These are phyloP conservation scores for Halichoeres trimaculatus DNA, from an alignment of 2,113 vertebrate genomes.

Conservation along the genomic window DNA sequence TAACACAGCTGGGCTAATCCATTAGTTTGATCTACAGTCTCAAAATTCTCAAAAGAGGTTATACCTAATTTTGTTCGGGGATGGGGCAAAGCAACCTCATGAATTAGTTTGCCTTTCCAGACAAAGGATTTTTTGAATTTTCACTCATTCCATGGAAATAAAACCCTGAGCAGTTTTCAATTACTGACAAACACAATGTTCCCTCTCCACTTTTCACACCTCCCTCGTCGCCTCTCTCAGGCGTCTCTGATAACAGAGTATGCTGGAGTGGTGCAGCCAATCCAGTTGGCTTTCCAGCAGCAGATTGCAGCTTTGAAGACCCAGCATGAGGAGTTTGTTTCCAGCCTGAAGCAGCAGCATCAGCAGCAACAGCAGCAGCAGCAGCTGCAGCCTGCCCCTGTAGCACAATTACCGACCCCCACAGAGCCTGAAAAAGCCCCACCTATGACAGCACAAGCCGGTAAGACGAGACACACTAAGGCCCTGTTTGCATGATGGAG, in stretches of 20 bases:
- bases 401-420: slow-evolving; percentile 60
- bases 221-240: slow-evolving; percentile 72
- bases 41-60: too few relatives aligned
- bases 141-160: too few relatives aligned
- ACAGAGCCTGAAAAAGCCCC: slow-evolving; percentile 72
- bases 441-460: slow-evolving; percentile 68
- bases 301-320: slow-evolving; percentile 94
- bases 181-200: not conserved
- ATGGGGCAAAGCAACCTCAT: too few relatives aligned
- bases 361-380: slow-evolving; percentile 87
- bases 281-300: slow-evolving; percentile 96
- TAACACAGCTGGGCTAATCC: too few relatives aligned
- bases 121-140: too few relatives aligned
- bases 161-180: not conserved
- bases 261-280: slow-evolving; percentile 90
- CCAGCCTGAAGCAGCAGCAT: slow-evolving; percentile 88
- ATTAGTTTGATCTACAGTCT: too few relatives aligned
- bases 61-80: too few relatives aligned
- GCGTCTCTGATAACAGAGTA: slow-evolving; percentile 94
- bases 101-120: too few relatives aligned
- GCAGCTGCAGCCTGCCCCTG: slow-evolving; percentile 68
- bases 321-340: slow-evolving; percentile 94
- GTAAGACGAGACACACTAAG: slow-evolving; percentile 49
- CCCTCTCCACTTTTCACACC: not conserved
- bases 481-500: too few relatives aligned